Evolutionary conservation across 2,797 vertebrate genomes (phyloP).

Genomic region (Pterois miles): DNA sequence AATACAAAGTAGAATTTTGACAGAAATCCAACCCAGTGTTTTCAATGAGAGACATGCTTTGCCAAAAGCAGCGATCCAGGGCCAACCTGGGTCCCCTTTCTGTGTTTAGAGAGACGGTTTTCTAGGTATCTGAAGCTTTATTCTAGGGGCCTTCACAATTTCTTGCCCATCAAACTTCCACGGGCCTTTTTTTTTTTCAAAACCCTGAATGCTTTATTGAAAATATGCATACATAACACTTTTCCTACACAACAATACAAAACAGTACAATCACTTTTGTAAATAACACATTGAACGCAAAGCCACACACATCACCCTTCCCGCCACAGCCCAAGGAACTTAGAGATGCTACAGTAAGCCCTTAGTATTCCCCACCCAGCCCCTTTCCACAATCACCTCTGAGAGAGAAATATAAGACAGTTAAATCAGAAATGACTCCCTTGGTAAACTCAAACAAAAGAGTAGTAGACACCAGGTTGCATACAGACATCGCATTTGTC

Average conservation of each 20-base stretch:
- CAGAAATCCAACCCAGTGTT: slow-evolving; percentile 27
- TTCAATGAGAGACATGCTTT: slow-evolving; percentile 28
- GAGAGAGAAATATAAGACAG: slow-evolving; percentile 76
- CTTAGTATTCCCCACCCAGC: slow-evolving; percentile 63
- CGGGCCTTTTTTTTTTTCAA: slow-evolving; percentile 68
- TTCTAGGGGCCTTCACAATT: slow-evolving; percentile 15
- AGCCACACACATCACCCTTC: slow-evolving; percentile 69
- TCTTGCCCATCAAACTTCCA: slow-evolving; percentile 60
- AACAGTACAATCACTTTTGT: slow-evolving; percentile 88
- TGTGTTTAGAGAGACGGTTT: slow-evolving; percentile 18
- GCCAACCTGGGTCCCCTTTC: slow-evolving; percentile 6
- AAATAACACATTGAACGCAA: slow-evolving; percentile 85
- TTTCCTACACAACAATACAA: slow-evolving; percentile 88
- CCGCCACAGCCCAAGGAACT: slow-evolving; percentile 65
- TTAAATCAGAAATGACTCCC: slow-evolving; percentile 73
- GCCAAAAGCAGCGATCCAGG: slow-evolving; percentile 31
- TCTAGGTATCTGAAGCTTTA: slow-evolving; percentile 10
- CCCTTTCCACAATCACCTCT: slow-evolving; percentile 53
- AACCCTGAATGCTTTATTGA: slow-evolving; percentile 91
- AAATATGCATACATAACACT: slow-evolving; percentile 89
- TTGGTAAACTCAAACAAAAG: slow-evolving; percentile 70
- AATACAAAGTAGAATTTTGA: slow-evolving; percentile 49
- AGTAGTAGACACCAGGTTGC: slow-evolving; percentile 76
- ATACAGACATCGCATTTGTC: slow-evolving; percentile 77
- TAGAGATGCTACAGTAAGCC: slow-evolving; percentile 81